These are phyloP conservation scores for Drosophila baimaii DNA, from an alignment of 1,140 invertebrate genomes.

Conservation along the genomic window DNA sequence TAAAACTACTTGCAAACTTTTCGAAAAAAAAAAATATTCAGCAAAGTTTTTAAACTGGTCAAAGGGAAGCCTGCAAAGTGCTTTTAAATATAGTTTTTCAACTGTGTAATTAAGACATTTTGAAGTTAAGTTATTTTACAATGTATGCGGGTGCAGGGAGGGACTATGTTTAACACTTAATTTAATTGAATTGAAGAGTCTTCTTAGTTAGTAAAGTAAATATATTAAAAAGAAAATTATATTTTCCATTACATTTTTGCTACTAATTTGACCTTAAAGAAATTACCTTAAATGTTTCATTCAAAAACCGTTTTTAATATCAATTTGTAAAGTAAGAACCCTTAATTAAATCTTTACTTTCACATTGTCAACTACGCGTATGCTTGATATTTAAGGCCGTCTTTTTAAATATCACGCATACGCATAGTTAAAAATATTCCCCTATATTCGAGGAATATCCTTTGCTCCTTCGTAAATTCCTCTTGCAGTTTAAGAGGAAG, in stretches of 20 bases:
- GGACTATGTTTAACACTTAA: neutral
- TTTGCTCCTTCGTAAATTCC: conserved; percentile 23
- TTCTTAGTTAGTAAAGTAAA: neutral
- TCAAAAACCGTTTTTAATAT: too few species aligned
- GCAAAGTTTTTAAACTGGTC: conserved; percentile 22
- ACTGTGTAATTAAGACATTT: conserved; percentile 8
- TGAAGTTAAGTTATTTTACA: neutral
- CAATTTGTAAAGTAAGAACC: neutral
- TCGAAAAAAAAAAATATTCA: conserved; percentile 10
- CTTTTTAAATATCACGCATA: conserved; percentile 24
- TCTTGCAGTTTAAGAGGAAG: conserved; percentile 27
- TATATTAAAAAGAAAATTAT: neutral
- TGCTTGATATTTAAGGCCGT: too few species aligned
- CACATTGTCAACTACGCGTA: too few species aligned
- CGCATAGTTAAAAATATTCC: conserved; percentile 1
- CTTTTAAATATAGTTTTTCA: conserved; percentile 16
- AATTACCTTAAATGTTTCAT: too few species aligned
- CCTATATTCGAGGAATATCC: neutral
- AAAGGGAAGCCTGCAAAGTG: neutral
- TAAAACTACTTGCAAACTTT: conserved; percentile 17
- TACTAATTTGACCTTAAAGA: too few species aligned
- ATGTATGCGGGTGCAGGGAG: neutral
- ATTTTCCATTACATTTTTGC: neutral
- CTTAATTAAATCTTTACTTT: neutral
- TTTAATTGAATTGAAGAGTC: neutral